phyloP scores from a whole-genome alignment of 2,797 vertebrate genomes.

The Myotis daubentonii region DNA sequence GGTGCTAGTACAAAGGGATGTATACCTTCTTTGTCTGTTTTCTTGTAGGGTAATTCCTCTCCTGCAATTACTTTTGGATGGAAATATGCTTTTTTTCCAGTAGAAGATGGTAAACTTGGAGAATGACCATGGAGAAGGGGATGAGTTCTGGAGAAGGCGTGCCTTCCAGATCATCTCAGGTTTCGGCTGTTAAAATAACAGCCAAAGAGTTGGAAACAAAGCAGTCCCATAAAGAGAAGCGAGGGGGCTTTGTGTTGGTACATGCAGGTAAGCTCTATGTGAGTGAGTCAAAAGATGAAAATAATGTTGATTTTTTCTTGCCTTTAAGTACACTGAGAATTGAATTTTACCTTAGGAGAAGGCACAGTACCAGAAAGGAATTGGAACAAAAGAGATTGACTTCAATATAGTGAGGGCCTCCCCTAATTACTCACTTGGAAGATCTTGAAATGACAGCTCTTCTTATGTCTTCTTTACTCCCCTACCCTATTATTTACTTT shows the following conservation, averaged over 20 bases:
- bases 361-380: not conserved
- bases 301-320: not conserved
- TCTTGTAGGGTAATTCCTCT: constrained; percentile 82
- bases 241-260: constrained; percentile 96
- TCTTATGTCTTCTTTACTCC: not conserved
- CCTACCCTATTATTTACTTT: not conserved
- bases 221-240: constrained; percentile 86
- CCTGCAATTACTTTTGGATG: constrained; percentile 76
- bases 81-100: constrained; percentile 82
- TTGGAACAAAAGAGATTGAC: not conserved
- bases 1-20: constrained; percentile 42
- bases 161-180: constrained; percentile 88
- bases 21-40: constrained; percentile 65
- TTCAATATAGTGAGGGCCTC: not conserved
- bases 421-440: not conserved
- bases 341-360: not conserved
- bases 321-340: constrained; percentile 3
- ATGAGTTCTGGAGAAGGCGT: constrained; percentile 91
- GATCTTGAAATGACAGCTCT: not conserved
- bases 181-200: constrained; percentile 85
- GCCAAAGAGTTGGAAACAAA: constrained; percentile 88
- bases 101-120: constrained; percentile 87
- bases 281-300: not conserved
- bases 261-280: constrained; percentile 93
- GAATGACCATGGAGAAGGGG: constrained; percentile 94